Percentiles rank a stretch among this genome's conserved stretches.
Evolutionary conservation across 2,797 vertebrate species (phyloP).

Genomic region (Onychomys arenicola): DNA sequence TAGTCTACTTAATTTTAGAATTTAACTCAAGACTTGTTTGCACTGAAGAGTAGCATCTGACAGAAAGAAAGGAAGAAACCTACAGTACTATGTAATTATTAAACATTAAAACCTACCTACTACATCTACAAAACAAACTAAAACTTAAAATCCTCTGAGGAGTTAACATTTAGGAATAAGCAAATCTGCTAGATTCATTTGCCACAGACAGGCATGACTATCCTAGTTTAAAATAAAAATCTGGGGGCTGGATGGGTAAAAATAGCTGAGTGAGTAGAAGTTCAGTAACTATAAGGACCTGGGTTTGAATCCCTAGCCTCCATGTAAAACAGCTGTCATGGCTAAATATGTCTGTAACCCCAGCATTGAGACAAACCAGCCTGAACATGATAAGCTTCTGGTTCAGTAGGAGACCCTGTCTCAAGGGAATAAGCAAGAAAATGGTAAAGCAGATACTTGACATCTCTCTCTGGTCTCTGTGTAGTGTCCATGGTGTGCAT

Average conservation of each 20-base stretch:
- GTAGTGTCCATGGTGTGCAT: not conserved
- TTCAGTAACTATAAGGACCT: not conserved
- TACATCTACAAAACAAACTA: not conserved
- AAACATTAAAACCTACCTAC: not conserved
- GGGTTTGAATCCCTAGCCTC: not conserved
- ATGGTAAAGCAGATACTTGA: not conserved
- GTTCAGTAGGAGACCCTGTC: not conserved
- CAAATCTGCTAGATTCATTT: not conserved
- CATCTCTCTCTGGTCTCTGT: not conserved
- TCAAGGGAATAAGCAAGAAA: not conserved
- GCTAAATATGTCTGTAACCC: not conserved
- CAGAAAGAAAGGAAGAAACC: not conserved
- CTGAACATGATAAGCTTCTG: not conserved
- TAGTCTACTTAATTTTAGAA: not conserved
- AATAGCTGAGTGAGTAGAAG: not conserved
- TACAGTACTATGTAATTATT: not conserved
- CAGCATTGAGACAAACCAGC: not conserved
- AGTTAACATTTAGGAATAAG: constrained; percentile 21
- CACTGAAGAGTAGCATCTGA: not conserved
- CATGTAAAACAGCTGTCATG: not conserved
- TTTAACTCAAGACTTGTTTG: constrained; percentile 2
- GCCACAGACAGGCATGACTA: not conserved
- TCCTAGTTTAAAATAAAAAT: constrained; percentile 25
- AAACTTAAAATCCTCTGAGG: not conserved
- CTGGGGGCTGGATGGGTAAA: not conserved